Conservation (phyloP, 23 tunicate species). For the Ciona savignyi region DNA sequence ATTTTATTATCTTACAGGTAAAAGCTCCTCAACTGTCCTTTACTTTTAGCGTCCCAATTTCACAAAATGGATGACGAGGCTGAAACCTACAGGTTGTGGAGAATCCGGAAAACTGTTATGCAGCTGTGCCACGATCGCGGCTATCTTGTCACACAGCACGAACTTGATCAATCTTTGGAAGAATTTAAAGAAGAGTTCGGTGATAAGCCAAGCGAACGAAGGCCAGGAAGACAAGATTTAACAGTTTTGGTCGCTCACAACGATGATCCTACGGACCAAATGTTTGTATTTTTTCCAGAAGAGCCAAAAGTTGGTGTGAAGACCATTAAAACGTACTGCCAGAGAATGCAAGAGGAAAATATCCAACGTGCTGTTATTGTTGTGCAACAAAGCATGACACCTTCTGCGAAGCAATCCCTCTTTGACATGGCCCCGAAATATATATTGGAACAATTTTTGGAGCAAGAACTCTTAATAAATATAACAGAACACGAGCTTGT, state of each 20-base stretch:
- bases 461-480: constrained; percentile 89
- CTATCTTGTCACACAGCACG: constrained; percentile 95
- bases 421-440: constrained; percentile 99
- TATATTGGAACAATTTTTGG: constrained; percentile 84
- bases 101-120: constrained; percentile 89
- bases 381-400: constrained; percentile 92
- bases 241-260: constrained; percentile 88
- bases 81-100: constrained; percentile 81
- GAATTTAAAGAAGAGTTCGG: constrained; percentile 96
- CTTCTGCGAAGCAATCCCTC: constrained; percentile 85
- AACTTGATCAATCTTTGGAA: constrained; percentile 91
- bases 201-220: constrained; percentile 82
- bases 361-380: constrained; percentile 91
- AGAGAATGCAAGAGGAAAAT: constrained; percentile 95
- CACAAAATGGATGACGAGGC: constrained; percentile 95
- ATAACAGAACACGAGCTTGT: constrained; percentile 98
- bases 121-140: constrained; percentile 96
- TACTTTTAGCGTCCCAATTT: too few relatives aligned
- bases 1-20: too few relatives aligned
- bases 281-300: constrained; percentile 98
- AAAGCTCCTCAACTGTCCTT: too few relatives aligned
- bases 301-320: constrained; percentile 91
- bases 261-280: constrained; percentile 98
- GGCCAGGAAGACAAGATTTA: constrained; percentile 76
- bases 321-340: constrained; percentile 84